phyloP scores from a whole-genome alignment of 2,797 vertebrate species.

The Eremophila alpestris region DNA sequence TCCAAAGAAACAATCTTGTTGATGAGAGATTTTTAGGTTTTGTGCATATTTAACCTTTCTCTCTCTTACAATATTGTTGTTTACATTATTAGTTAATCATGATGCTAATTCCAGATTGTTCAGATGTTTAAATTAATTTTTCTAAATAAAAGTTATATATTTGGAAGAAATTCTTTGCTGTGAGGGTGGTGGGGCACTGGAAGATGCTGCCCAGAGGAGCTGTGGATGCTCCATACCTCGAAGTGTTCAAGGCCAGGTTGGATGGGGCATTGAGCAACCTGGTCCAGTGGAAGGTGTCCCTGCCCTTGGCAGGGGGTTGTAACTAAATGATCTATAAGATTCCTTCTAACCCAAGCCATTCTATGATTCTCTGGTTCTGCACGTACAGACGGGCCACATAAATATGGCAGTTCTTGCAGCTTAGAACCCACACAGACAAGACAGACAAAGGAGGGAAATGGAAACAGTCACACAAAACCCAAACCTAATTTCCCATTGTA shows the following conservation, averaged over 20 bases:
- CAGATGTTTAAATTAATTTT: background rate
- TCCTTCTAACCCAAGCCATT: background rate
- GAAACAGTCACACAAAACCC: background rate
- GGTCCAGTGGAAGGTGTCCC: background rate
- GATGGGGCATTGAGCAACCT: background rate
- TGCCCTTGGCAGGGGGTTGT: background rate
- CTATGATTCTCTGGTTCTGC: background rate
- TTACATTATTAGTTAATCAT: background rate
- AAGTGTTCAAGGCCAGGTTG: background rate
- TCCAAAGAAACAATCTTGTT: background rate
- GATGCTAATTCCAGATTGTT: background rate
- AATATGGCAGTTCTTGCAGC: background rate
- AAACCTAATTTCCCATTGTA: background rate
- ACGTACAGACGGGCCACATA: rapidly evolving
- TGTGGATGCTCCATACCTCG: no score
- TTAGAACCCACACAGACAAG: background rate
- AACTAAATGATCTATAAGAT: background rate
- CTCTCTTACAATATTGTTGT: background rate
- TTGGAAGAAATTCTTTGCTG: background rate
- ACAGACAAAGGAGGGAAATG: background rate
- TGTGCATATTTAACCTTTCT: background rate
- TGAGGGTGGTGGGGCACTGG: background rate
- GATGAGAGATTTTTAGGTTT: background rate
- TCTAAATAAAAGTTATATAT: background rate
- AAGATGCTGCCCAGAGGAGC: background rate